Percentiles rank a stretch among this genome's conserved stretches.
phyloP scores from a whole-genome alignment of 2,888 invertebrate species.

The Drosophila prostipennis region DNA sequence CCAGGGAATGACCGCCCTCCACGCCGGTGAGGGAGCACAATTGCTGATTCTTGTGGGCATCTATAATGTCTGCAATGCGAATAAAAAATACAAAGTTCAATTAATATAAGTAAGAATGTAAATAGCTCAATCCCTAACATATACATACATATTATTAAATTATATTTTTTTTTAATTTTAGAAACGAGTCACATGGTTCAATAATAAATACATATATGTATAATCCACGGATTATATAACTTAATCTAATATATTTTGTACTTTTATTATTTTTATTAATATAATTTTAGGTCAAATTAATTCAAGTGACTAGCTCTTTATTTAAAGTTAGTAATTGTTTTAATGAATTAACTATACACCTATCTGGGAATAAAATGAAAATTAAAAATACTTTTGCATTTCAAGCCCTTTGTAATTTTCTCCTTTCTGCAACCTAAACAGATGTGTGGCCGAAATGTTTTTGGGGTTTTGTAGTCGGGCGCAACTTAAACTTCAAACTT shows the following conservation, averaged over 20 bases:
- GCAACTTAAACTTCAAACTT: conserved; percentile 40
- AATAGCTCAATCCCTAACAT: too few relatives aligned
- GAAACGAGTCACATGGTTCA: too few relatives aligned
- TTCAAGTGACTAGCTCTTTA: too few relatives aligned
- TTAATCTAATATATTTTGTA: too few relatives aligned
- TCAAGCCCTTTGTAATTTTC: neutral
- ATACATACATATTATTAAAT: too few relatives aligned
- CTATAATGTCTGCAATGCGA: conserved; percentile 86
- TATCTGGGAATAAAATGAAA: neutral
- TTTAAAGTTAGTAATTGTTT: neutral
- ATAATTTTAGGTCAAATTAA: too few relatives aligned
- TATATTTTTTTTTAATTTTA: too few relatives aligned
- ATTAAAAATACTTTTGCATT: conserved; percentile 3
- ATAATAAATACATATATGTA: too few relatives aligned
- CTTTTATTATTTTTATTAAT: too few relatives aligned
- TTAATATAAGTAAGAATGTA: neutral
- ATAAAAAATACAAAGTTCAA: neutral
- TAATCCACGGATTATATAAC: too few relatives aligned
- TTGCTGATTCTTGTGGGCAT: conserved; percentile 88
- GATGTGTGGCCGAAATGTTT: conserved; percentile 11
- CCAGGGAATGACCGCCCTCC: conserved; percentile 90
- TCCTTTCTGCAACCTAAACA: conserved; percentile 2
- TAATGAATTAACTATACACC: neutral
- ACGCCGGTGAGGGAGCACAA: conserved; percentile 90
- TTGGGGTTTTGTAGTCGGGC: conserved; percentile 7